Conservation (phyloP, 2,888 invertebrate genomes). For the Ochropacha duplaris region DNA sequence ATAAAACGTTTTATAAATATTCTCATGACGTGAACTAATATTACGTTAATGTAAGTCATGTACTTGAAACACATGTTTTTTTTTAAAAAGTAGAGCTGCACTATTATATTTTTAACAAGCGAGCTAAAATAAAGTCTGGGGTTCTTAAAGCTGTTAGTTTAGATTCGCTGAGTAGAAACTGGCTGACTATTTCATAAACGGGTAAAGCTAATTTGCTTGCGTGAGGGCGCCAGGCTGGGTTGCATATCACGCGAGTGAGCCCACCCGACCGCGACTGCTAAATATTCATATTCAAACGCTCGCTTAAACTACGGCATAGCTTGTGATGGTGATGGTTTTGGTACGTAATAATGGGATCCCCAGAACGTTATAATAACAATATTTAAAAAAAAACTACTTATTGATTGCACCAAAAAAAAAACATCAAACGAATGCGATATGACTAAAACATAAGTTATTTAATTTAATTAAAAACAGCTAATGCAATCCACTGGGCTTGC, state of each 20-base stretch:
- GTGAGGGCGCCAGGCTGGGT: conserved; percentile 46
- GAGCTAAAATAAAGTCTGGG: background rate
- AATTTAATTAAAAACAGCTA: conserved; percentile 10
- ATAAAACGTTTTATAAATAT: too few relatives aligned
- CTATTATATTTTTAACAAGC: background rate
- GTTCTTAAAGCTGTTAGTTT: background rate
- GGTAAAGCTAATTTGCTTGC: conserved; percentile 32
- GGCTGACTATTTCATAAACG: conserved; percentile 32
- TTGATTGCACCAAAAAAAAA: background rate
- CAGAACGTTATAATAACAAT: background rate
- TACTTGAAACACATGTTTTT: too few relatives aligned
- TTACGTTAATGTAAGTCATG: too few relatives aligned
- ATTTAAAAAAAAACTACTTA: too few relatives aligned
- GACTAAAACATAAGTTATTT: background rate
- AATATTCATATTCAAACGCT: conserved; percentile 23
- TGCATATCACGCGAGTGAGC: conserved; percentile 62
- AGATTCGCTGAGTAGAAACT: conserved; percentile 12
- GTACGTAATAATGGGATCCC: background rate
- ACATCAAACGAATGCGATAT: too few relatives aligned
- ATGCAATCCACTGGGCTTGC: conserved; percentile 27
- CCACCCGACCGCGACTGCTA: conserved; percentile 25
- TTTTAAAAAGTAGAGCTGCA: background rate
- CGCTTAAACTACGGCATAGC: background rate
- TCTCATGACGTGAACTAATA: too few relatives aligned
- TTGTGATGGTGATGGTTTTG: background rate